A percentile compares a stretch with the other conserved stretches of the same genome.
Conservation (phyloP, 35 echinoderm and acorn worm species). For the Ophiothrix spiculata region DNA sequence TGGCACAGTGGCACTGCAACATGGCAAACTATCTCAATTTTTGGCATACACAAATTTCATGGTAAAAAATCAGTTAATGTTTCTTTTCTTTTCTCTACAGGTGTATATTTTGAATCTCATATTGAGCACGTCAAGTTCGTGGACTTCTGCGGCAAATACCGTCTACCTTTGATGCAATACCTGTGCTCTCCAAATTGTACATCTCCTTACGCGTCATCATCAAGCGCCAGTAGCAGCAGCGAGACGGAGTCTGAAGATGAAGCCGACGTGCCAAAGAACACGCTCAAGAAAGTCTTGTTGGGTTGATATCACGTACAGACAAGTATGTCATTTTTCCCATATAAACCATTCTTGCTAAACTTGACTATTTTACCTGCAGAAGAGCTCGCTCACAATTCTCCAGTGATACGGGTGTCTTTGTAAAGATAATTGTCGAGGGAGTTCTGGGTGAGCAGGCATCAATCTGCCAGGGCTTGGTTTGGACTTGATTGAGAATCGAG, state of each 20-base stretch:
- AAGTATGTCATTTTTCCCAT: not conserved
- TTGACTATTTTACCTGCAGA: too few species aligned
- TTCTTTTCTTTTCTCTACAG: slow-evolving; percentile 39
- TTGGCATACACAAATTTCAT: too few species aligned
- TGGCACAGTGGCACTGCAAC: too few species aligned
- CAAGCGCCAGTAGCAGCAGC: slow-evolving; percentile 45
- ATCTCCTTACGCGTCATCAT: slow-evolving; percentile 4
- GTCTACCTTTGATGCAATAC: slow-evolving; percentile 92
- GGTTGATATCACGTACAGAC: too few species aligned
- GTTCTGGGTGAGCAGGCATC: too few species aligned
- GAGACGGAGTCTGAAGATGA: slow-evolving; percentile 84
- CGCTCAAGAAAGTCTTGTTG: slow-evolving; percentile 82
- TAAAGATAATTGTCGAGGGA: too few species aligned
- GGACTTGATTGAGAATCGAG: too few species aligned
- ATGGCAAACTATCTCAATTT: too few species aligned
- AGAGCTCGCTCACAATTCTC: too few species aligned
- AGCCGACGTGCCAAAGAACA: slow-evolving; percentile 40
- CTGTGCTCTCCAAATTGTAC: slow-evolving; percentile 84
- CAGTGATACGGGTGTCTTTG: too few species aligned
- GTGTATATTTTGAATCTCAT: slow-evolving; percentile 85
- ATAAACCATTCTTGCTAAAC: too few species aligned
- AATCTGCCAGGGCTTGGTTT: too few species aligned
- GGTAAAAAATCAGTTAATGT: not conserved
- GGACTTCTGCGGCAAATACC: slow-evolving; percentile 96
- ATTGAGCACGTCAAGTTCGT: slow-evolving; percentile 96